phyloP scores from a whole-genome alignment of 1,140 invertebrate species.

The Pygmarrhopalites habei region DNA sequence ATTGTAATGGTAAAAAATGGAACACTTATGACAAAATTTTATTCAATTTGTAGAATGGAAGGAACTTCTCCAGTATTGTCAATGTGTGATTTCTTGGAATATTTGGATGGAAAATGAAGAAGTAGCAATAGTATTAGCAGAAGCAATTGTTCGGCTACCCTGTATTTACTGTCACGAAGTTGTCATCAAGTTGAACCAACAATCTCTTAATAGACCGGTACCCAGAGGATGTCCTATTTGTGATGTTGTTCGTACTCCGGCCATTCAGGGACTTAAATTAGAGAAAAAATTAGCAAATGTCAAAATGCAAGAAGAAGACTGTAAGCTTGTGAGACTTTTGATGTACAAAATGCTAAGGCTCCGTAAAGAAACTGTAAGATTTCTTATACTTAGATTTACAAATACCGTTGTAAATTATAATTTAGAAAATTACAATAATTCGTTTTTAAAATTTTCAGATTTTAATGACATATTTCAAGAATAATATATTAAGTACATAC shows the following conservation, averaged over 20 bases:
- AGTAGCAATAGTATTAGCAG: conserved; percentile 2
- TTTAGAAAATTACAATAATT: too few relatives aligned
- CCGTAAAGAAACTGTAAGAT: background rate
- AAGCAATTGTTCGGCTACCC: background rate
- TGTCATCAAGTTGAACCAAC: background rate
- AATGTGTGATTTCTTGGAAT: background rate
- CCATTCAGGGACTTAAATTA: background rate
- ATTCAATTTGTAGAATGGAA: background rate
- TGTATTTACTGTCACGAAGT: background rate
- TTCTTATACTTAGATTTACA: too few relatives aligned
- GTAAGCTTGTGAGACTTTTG: background rate
- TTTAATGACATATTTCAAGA: too few relatives aligned
- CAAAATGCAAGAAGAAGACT: background rate
- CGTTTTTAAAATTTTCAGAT: too few relatives aligned
- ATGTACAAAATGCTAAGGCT: background rate
- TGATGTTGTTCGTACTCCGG: background rate
- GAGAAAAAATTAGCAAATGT: background rate
- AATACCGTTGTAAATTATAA: too few relatives aligned
- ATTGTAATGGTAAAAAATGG: background rate
- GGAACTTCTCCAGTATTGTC: background rate
- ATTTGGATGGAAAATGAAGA: background rate
- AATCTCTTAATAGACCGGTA: background rate
- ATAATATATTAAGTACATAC: too few relatives aligned
- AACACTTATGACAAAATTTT: background rate
- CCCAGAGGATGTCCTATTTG: background rate